Base-by-base conservation (phyloP, 2,113 vertebrate species). In the Pomatostomus ruficeps region DNA sequence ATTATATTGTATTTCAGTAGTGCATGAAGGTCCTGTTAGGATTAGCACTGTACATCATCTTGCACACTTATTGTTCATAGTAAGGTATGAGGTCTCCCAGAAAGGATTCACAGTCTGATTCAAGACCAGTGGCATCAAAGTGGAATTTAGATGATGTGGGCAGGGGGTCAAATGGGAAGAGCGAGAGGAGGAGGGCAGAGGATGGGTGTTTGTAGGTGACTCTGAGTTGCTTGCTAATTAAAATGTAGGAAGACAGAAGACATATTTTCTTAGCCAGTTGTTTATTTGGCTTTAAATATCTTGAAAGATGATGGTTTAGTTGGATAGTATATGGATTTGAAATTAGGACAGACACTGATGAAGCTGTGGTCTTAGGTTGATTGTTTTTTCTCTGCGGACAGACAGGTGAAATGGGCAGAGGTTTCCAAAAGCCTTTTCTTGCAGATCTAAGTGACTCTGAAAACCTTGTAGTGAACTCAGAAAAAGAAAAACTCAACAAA, bases 351-450 rank as follows among this genome's bases (percentile, higher is more conserved):
- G 62, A 23, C 6, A 21, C 15, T 29, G 35, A 40, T 71, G 24
- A 88, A 75, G 22, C 24, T 72, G 31, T 42, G 40, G 11, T 75
- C 85, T 91, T 43, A 54, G 22, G 31, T 33, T 63, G n/a, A 35
- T 55, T 2, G 18, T 63, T 85, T 73, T 72, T 59, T n/a, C 1
- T 31, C 23, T 87, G 52, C 25, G 73, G 23, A 61, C 4, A 11
- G 21, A 81, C 23, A 80, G 79, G 16, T 70, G 22, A 62, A 76
- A 49, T 31, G 19, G 63, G 20, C 7, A n/a, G 58, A 75, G 25
- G 17, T 63, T 93, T 85, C 36, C 35, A 79, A 48, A 92, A 94
- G 10, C 8, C 14, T 75, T 59, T 91, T 82, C 14, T 75, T 85
- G 29, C 58, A 76, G 38, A 46, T 49, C 14, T 62, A 28, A 76